These are phyloP conservation scores for Lota lota DNA, from an alignment of 2,113 vertebrate genomes.

Conservation along the genomic window DNA sequence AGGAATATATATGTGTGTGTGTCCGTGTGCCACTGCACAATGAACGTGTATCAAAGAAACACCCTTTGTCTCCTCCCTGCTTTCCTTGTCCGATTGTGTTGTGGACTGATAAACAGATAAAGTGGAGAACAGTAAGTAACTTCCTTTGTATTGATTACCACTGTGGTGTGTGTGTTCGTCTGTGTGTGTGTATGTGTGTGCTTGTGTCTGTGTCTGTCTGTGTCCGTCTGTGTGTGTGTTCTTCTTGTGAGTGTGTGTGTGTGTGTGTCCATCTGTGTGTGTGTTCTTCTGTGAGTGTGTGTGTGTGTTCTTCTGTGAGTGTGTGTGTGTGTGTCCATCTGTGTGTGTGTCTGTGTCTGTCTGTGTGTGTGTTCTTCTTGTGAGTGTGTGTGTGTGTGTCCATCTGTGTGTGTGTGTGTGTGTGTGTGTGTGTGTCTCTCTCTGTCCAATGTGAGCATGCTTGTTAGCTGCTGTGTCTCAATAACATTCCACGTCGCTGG, in stretches of 20 bases:
- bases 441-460: too few relatives aligned
- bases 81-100: constrained; percentile 34
- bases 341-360: background rate
- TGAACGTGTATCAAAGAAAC: background rate
- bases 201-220: background rate
- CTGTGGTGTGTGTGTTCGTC: background rate
- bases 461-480: background rate
- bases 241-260: constrained; percentile 5
- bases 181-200: constrained; percentile 4
- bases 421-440: background rate
- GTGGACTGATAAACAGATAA: constrained; percentile 63
- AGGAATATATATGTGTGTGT: background rate
- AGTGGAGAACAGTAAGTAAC: constrained; percentile 61
- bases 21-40: background rate
- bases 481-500: too few relatives aligned
- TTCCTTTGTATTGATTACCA: constrained; percentile 1
- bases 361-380: background rate
- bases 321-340: constrained; percentile 2
- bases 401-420: background rate
- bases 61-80: constrained; percentile 17
- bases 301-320: background rate
- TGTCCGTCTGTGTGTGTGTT: background rate
- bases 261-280: background rate
- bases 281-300: background rate
- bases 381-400: constrained; percentile 1